Conservation (phyloP, 2,888 invertebrate genomes). For the Chloromyia formosa region DNA sequence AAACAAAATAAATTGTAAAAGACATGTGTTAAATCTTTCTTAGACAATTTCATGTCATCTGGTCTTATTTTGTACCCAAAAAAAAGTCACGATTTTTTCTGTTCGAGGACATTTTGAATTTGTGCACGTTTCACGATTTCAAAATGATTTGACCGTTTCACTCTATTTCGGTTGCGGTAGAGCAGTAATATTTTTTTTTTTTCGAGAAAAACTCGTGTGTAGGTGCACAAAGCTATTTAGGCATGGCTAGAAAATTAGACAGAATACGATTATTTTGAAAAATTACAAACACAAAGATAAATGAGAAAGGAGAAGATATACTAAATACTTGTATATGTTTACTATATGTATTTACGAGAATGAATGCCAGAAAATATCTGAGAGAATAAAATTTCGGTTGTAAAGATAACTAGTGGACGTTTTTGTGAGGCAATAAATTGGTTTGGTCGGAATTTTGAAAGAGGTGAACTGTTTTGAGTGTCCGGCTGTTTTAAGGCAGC, state of each 20-base stretch:
- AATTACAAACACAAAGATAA: not conserved
- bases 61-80: too few relatives aligned
- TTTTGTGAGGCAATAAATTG: slow-evolving; percentile 22
- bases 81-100: too few relatives aligned
- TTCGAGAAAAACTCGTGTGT: slow-evolving; percentile 1
- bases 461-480: not conserved
- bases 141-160: not conserved
- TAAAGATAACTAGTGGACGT: not conserved
- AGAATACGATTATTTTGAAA: not conserved
- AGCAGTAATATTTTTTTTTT: slow-evolving; percentile 30
- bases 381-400: not conserved
- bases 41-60: too few relatives aligned
- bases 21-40: too few relatives aligned
- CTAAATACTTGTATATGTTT: too few relatives aligned
- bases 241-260: too few relatives aligned
- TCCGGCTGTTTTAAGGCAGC: not conserved
- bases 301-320: too few relatives aligned
- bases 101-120: not conserved
- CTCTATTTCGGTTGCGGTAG: slow-evolving; percentile 30
- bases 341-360: not conserved
- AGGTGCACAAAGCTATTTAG: too few relatives aligned
- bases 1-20: too few relatives aligned
- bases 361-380: not conserved
- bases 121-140: slow-evolving; percentile 5
- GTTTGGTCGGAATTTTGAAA: not conserved